Evolutionary conservation across 2,888 invertebrate genomes (phyloP).

Genomic region (Monopis laevigella): DNA sequence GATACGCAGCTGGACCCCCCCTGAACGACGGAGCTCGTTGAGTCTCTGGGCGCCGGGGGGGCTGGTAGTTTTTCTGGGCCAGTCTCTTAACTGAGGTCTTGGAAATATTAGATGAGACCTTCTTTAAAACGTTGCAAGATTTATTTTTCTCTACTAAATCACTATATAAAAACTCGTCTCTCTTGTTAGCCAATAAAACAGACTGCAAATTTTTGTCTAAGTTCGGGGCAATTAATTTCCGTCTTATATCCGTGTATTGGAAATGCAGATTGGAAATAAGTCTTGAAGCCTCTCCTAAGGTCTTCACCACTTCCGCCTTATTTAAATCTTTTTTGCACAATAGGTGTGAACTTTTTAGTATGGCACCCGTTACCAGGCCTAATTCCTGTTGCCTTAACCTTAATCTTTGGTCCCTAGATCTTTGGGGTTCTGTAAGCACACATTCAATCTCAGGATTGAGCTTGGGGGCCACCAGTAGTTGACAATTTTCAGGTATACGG

Average conservation of each 20-base stretch:
- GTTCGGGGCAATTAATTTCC: not conserved
- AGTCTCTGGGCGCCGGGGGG: constrained; percentile 1
- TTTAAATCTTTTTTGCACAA: not conserved
- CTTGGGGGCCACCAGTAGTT: not conserved
- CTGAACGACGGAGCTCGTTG: not conserved
- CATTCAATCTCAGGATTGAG: constrained; percentile 5
- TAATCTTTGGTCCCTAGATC: not conserved
- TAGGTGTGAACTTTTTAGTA: constrained; percentile 2
- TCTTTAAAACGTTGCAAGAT: constrained; percentile 13
- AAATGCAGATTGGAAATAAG: not conserved
- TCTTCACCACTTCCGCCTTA: constrained; percentile 1
- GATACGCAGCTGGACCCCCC: not conserved
- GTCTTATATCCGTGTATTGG: constrained; percentile 1
- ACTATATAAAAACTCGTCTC: constrained; percentile 3
- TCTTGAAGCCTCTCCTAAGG: not conserved
- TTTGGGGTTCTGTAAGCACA: not conserved
- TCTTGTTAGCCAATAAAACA: not conserved
- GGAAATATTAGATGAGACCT: constrained; percentile 7
- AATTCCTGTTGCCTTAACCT: not conserved
- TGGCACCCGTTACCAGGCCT: not conserved
- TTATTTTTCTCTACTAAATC: constrained; percentile 12
- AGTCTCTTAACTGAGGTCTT: not conserved
- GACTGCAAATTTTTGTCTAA: not conserved
- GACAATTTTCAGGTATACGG: constrained; percentile 2
- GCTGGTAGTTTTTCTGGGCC: constrained; percentile 15